A percentile compares a stretch with the other conserved stretches of the same genome.
Conservation (phyloP, 1,140 invertebrate genomes). For the Metaphire vulgaris region DNA sequence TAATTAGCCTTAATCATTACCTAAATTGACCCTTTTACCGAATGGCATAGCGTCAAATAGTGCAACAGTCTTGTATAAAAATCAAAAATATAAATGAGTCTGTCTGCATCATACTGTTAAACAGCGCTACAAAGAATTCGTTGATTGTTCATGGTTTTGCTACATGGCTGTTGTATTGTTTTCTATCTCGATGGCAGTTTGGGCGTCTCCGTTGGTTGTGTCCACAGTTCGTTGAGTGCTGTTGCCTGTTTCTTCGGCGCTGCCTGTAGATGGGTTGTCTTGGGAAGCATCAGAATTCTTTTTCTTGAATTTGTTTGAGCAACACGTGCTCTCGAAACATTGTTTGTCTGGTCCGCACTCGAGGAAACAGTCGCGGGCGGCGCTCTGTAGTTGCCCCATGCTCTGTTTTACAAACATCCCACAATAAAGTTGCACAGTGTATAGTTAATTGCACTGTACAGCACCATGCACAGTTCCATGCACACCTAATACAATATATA, state of each 20-base stretch:
- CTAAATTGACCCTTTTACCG: too few relatives aligned
- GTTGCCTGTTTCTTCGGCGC: too few relatives aligned
- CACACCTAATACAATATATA: too few relatives aligned
- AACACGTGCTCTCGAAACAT: slow-evolving; percentile 2
- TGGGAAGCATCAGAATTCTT: too few relatives aligned
- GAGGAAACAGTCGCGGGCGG: slow-evolving; percentile 4
- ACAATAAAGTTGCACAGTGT: too few relatives aligned
- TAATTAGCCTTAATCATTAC: too few relatives aligned
- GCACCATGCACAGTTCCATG: too few relatives aligned
- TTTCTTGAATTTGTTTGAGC: not conserved
- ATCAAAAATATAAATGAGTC: not conserved
- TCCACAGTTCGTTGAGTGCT: not conserved
- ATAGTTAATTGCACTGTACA: too few relatives aligned
- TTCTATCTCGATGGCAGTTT: not conserved
- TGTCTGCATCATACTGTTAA: not conserved
- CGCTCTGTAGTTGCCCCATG: too few relatives aligned
- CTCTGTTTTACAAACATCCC: too few relatives aligned
- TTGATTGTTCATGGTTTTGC: not conserved
- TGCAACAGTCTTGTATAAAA: not conserved
- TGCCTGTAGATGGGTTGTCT: too few relatives aligned
- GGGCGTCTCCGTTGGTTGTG: not conserved
- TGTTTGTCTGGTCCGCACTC: slow-evolving; percentile 12
- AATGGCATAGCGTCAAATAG: too few relatives aligned
- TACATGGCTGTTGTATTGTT: not conserved
- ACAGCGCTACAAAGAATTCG: not conserved